Evolutionary conservation across 2,113 vertebrate species (phyloP), one percentile per base, ranked within the genome.

Genomic region (Sinocyclocheilus anshuiensis): DNA sequence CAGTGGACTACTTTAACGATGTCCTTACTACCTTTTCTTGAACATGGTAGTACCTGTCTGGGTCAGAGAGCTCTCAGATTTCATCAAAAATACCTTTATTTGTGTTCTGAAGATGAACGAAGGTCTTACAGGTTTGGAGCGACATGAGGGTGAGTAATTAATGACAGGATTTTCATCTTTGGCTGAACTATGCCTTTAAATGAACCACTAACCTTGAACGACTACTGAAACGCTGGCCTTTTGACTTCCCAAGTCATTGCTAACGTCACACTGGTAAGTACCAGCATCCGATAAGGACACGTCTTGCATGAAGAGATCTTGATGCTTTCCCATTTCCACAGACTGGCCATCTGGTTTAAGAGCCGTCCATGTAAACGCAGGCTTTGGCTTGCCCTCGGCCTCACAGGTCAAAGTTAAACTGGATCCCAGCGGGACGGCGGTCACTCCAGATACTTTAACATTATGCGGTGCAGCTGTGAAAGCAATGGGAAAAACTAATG

Each of bases 381-480:
- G 93, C 20, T 85, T 20, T 0, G 93, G 94, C 84, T 90, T 91
- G 36, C 93, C 94, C 29, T 89, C 80, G 0, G 85, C 92, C 0
- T 78, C 75, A 48, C 94, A 94, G 53, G 0, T 84, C 55, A 95
- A 90, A 4, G 42, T 78, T 20, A 93, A 61, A 1, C 10, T 18
- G 1, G 89, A 88, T 10, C 91, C 91, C 0, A 63, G 61, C 83
- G 15, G 77, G 81, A 90, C 69, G 7, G 20, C 0, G 7, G 74
- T 26, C 0, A 87, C 8, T 20, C 80, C 79, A 0, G 91, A 84
- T 0, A 86, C 63, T 18, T 11, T 22, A 12, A 71, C 61, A 33
- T 92, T 75, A 2, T 87, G 77, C 0, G 94, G 94, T 82, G 90
- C 83, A 69, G 92, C 94, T 95, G 82, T 84, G 87, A 81, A n/a